Evolutionary conservation across 2,113 vertebrate genomes (phyloP).

Genomic region (Otus sunia): DNA sequence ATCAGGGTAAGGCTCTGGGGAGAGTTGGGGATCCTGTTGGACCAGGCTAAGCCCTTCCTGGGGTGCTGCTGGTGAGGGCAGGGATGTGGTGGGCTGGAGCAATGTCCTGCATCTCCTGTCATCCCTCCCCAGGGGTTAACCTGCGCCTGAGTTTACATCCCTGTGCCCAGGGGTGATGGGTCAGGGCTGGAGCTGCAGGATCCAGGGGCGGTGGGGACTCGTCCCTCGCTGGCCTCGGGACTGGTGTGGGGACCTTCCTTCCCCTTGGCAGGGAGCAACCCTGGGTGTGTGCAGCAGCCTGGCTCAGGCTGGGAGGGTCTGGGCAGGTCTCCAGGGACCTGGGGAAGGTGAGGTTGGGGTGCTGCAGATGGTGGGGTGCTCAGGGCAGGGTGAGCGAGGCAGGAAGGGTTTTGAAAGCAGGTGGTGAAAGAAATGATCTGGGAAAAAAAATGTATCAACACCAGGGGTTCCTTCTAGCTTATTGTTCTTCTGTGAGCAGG

Average conservation of each 20-base stretch:
- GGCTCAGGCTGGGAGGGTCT: too few species aligned
- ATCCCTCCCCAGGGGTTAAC: neutral
- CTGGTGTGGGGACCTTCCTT: neutral
- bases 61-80: neutral
- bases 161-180: neutral
- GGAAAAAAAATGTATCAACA: neutral
- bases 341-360: neutral
- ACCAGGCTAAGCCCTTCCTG: neutral
- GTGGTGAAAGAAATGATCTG: neutral
- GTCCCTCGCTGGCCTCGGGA: too few species aligned
- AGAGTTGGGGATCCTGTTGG: fast-evolving
- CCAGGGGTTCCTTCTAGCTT: neutral
- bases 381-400: neutral
- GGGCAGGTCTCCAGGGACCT: neutral
- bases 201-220: too few species aligned
- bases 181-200: neutral
- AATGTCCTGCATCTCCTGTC: neutral
- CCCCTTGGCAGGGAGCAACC: neutral
- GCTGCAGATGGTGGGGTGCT: neutral
- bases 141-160: neutral
- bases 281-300: too few species aligned
- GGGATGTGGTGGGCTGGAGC: neutral
- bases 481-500: neutral
- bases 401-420: neutral
- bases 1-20: neutral